Base-by-base conservation (phyloP, 2,888 invertebrate genomes). In the Rosalia funebris region DNA sequence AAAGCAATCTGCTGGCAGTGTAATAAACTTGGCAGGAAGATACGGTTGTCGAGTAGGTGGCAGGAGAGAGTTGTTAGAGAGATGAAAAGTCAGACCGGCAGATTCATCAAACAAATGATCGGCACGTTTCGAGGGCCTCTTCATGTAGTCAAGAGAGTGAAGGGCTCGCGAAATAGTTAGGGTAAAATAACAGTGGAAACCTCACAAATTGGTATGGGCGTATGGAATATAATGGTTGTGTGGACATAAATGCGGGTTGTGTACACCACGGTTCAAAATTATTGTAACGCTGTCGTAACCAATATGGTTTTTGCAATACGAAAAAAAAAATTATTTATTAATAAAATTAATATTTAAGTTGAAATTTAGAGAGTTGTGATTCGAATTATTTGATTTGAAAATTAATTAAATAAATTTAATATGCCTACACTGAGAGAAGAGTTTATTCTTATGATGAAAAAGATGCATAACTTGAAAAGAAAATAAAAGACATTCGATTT, bases 101-200 rank as follows among this genome's bases (percentile, higher is more conserved):
- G 72, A 75, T 75, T 77, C 75, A 75, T 76, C 76, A 77, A 77
- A 77, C 75, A 77, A 77, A 77, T 75, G 77, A 78, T 78, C 75
- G 77, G 76, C 77, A 78, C 77, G 77, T 78, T 76, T 77, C 71
- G 65, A 77, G 76, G 53, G 70, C 63, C 74, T 70, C 77, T 78
- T 76, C 76, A 77, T 76, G 74, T 73, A 75, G 76, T 77, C 75
- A 74, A 77, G 76, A 68, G 72, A 54, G 54, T 73, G 63, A 56
- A 76, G 76, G 63, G 74, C 70, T 72, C 73, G 71, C 71, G 64
- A 75, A 75, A 75, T 66, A 60, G 71, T 68, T 64, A 71, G 71
- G 71, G 60, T 71, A 68, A 69, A 71, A 72, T 73, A 72, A 73
- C 67, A 69, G 66, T 68, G 58, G 57, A 46, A 45, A 55, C 54